Evolutionary conservation across 2,797 vertebrate species (phyloP).

Genomic region (Malacoctenus gilli): DNA sequence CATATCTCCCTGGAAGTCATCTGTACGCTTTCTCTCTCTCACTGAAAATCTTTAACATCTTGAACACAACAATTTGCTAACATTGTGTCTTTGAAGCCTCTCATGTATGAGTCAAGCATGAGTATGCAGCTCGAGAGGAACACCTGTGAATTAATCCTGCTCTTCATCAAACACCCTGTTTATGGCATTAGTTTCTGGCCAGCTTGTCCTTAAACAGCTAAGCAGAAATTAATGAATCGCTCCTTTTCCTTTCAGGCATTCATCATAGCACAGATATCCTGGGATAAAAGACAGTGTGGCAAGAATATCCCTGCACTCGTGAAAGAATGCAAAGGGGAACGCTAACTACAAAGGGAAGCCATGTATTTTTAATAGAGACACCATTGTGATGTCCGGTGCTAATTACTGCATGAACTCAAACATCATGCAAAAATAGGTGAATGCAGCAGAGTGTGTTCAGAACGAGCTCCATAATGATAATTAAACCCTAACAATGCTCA

Average conservation of each 20-base stretch:
- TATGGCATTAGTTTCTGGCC: slow-evolving; percentile 26
- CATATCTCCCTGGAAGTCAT: slow-evolving; percentile 17
- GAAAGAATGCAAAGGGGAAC: not conserved
- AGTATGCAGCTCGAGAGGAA: slow-evolving; percentile 1
- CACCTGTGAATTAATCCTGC: slow-evolving; percentile 1
- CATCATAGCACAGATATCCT: slow-evolving; percentile 3
- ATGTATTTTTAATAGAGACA: not conserved
- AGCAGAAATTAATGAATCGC: slow-evolving; percentile 55
- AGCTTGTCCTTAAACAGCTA: slow-evolving; percentile 40
- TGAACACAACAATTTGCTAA: not conserved
- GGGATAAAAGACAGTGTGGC: slow-evolving; percentile 19
- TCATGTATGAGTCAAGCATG: not conserved
- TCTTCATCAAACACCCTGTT: slow-evolving; percentile 46
- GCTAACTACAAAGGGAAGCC: too few relatives aligned
- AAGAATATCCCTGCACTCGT: not conserved
- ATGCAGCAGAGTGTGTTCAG: not conserved
- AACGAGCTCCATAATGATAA: not conserved
- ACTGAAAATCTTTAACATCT: slow-evolving; percentile 10
- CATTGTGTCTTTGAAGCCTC: slow-evolving; percentile 17
- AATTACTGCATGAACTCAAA: not conserved
- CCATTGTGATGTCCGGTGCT: too few relatives aligned
- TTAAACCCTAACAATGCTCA: not conserved
- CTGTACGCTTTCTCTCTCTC: slow-evolving; percentile 4
- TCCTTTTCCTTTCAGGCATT: slow-evolving; percentile 26
- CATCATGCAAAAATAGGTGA: not conserved